A percentile compares a stretch with the other conserved stretches of the same genome.
phyloP scores from a whole-genome alignment of 2,113 vertebrate species.

The Gobius niger region DNA sequence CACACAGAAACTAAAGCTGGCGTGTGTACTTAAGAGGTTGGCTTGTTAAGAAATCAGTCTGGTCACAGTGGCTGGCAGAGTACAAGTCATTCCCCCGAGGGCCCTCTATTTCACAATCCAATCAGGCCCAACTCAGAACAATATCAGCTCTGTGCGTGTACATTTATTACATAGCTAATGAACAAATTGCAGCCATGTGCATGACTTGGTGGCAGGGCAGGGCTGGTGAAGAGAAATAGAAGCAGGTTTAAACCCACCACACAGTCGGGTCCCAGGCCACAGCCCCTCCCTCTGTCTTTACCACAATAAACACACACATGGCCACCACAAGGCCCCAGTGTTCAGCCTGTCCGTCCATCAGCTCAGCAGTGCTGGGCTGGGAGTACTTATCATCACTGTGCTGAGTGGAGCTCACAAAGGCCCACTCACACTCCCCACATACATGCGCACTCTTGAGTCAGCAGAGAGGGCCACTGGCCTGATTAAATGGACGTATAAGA shows the following conservation, averaged over 20 bases:
- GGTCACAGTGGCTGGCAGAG: slow-evolving; percentile 72
- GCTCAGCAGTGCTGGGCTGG: slow-evolving; percentile 68
- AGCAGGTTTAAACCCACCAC: slow-evolving; percentile 11
- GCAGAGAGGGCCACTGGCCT: slow-evolving; percentile 31
- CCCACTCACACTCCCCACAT: slow-evolving; percentile 55
- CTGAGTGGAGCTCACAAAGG: slow-evolving; percentile 72
- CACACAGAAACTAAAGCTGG: slow-evolving; percentile 33
- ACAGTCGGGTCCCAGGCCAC: slow-evolving; percentile 33
- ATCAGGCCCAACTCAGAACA: slow-evolving; percentile 72
- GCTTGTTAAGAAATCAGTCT: slow-evolving; percentile 55
- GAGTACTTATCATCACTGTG: slow-evolving; percentile 78
- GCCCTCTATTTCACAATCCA: slow-evolving; percentile 71
- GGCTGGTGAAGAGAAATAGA: slow-evolving; percentile 41
- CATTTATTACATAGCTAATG: slow-evolving; percentile 80
- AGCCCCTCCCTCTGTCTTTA: slow-evolving; percentile 32
- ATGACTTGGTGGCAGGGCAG: slow-evolving; percentile 55
- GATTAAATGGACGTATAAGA: slow-evolving; percentile 61
- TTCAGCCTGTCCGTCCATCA: slow-evolving; percentile 72
- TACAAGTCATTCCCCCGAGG: slow-evolving; percentile 67
- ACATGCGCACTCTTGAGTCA: slow-evolving; percentile 15
- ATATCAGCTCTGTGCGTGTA: slow-evolving; percentile 76
- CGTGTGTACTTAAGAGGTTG: slow-evolving; percentile 26
- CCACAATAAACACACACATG: slow-evolving; percentile 43
- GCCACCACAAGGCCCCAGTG: slow-evolving; percentile 77
- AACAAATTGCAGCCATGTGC: slow-evolving; percentile 82